Conservation (phyloP, 2,888 invertebrate species). For the Cheilosia soror region DNA sequence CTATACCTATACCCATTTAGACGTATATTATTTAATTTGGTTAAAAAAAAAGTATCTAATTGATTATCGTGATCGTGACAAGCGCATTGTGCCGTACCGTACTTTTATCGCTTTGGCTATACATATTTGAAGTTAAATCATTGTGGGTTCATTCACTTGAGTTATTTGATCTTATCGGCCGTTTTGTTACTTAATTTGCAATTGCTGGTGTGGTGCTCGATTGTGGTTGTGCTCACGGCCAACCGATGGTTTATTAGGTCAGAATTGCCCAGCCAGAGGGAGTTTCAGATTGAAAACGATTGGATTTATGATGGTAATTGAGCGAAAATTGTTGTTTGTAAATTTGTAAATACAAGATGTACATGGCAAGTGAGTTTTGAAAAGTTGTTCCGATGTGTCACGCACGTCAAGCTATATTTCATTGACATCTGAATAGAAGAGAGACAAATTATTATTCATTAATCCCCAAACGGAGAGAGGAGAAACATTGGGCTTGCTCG, state of each 20-base stretch:
- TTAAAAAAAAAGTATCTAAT: slow-evolving; percentile 1
- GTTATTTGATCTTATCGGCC: slow-evolving; percentile 39
- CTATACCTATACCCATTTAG: neutral
- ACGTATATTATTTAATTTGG: slow-evolving; percentile 2
- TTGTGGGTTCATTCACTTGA: slow-evolving; percentile 31
- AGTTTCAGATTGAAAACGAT: neutral
- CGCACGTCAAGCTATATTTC: too few relatives aligned
- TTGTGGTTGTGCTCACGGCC: slow-evolving; percentile 10
- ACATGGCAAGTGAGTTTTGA: too few relatives aligned
- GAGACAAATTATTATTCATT: too few relatives aligned
- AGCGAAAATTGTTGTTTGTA: too few relatives aligned
- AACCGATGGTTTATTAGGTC: slow-evolving; percentile 11
- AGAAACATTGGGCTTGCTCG: too few relatives aligned
- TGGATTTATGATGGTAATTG: too few relatives aligned
- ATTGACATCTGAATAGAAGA: too few relatives aligned
- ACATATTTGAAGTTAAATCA: neutral
- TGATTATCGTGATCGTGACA: slow-evolving; percentile 44
- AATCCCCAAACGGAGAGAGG: too few relatives aligned
- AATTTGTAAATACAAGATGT: too few relatives aligned
- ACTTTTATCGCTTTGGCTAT: neutral
- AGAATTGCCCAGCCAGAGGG: neutral
- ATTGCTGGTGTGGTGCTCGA: slow-evolving; percentile 4
- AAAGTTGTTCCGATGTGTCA: too few relatives aligned
- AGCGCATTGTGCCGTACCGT: neutral
- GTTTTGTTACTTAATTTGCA: slow-evolving; percentile 42